Evolutionary conservation across 1,140 invertebrate species (phyloP), one percentile per base, ranked within the genome.

Genomic region (Sitobion miscanthi): DNA sequence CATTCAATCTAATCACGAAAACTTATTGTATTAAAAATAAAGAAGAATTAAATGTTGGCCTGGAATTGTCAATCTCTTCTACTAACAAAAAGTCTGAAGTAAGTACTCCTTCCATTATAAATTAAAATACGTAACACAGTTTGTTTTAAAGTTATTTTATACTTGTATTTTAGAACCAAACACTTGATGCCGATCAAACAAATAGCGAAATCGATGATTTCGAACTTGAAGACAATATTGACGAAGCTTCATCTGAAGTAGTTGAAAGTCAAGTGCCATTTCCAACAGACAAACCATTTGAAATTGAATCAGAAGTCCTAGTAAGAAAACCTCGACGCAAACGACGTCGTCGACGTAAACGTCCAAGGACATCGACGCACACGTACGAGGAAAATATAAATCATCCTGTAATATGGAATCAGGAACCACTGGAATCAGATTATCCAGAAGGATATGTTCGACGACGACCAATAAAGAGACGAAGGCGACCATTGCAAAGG

Each of bases 401-500:
- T 47, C 77, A 62, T 86, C 45, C 93, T 38, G 45, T 47, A 45
- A 35, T 25, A 88, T 92, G 49, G 89, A 93, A 93, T 94, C 94
- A 82, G 85, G 94, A 94, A 91, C 87, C 94, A 94, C 88, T 94
- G 94, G 93, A 95, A 49, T 94, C 95, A 45, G 94, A 94, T n/a
- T 87, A 94, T 11, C 94, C 94, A 20, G 94, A 94, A 69, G 94
- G 94, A 69, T 94, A 95, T 94, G 95, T 95, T 25, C 85, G 94
- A 35, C 94, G 95, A 94, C 95, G 95, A 94, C 94, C 95, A 93
- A 94, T 95, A 42, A 95, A 95, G 91, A 95, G 95, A 94, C 95
- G 95, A 94, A 95, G 95, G 94, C 94, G 94, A 90, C 94, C 94
- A n/a, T 87, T 93, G 42, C 94, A 94, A 90, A 77, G 94, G 93